Percentiles rank a stretch among this genome's conserved stretches.
phyloP scores from a whole-genome alignment of 2,888 invertebrate species.

The Rhagium mordax region DNA sequence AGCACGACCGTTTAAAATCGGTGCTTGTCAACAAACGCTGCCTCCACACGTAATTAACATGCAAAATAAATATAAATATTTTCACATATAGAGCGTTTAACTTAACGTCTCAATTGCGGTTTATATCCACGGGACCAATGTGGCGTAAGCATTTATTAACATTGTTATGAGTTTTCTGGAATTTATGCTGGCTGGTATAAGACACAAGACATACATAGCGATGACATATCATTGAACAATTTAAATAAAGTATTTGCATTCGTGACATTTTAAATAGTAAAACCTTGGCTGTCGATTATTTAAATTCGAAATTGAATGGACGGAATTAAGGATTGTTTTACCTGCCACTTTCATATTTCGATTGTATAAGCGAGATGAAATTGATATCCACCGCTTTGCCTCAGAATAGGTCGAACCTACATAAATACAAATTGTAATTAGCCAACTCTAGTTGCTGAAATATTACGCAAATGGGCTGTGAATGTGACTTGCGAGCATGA shows the following conservation, averaged over 20 bases:
- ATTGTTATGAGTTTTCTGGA: neutral
- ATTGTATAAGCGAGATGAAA: constrained; percentile 25
- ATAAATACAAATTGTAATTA: constrained; percentile 13
- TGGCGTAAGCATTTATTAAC: neutral
- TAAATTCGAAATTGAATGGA: constrained; percentile 25
- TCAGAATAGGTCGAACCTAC: constrained; percentile 26
- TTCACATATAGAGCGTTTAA: neutral
- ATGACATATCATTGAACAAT: constrained; percentile 31
- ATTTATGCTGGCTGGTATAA: constrained; percentile 5
- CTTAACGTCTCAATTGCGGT: constrained; percentile 15
- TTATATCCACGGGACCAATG: neutral
- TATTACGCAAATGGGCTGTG: constrained; percentile 19
- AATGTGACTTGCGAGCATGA: neutral
- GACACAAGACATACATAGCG: constrained; percentile 19
- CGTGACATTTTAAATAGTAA: constrained; percentile 30
- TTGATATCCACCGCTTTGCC: constrained; percentile 20
- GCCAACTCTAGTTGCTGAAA: constrained; percentile 10
- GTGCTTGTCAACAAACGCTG: constrained; percentile 7
- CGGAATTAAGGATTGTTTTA: constrained; percentile 25
- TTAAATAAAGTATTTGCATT: constrained; percentile 20
- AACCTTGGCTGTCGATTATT: constrained; percentile 32
- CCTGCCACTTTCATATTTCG: constrained; percentile 31
- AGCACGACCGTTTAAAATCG: neutral
- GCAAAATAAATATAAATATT: constrained; percentile 14
- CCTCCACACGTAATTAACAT: neutral